These are phyloP conservation scores for Melanophora roralis DNA, from an alignment of 2,888 invertebrate species.

Conservation along the genomic window DNA sequence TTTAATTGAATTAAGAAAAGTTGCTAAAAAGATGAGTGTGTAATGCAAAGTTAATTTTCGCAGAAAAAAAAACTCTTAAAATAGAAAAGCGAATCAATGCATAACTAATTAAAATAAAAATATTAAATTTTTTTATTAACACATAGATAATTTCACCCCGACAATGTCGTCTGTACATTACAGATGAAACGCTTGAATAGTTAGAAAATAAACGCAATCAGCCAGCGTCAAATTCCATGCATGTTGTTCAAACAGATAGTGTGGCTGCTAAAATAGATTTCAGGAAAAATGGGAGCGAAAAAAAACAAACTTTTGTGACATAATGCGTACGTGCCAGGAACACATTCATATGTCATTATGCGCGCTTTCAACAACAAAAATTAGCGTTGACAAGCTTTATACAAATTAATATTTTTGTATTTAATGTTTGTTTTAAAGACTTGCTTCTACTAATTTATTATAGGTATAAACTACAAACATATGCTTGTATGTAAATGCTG, in stretches of 20 bases:
- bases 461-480: too few species aligned
- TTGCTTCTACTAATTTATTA: neutral
- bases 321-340: constrained; percentile 61
- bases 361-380: neutral
- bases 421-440: neutral
- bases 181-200: constrained; percentile 54
- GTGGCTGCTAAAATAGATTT: constrained; percentile 56
- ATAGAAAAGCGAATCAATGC: constrained; percentile 41
- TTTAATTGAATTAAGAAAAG: constrained; percentile 46
- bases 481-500: neutral
- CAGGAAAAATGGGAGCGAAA: constrained; percentile 38
- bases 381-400: constrained; percentile 53
- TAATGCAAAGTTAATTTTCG: neutral
- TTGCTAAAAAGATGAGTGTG: constrained; percentile 18
- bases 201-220: constrained; percentile 58
- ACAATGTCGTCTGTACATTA: constrained; percentile 37
- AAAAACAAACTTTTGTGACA: constrained; percentile 43
- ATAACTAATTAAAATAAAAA: constrained; percentile 55
- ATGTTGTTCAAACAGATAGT: constrained; percentile 34
- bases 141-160: constrained; percentile 55
- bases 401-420: constrained; percentile 35
- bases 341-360: constrained; percentile 47
- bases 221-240: constrained; percentile 62
- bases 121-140: constrained; percentile 52
- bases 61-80: neutral